Percentiles rank a stretch among this genome's conserved stretches.
Evolutionary conservation across 2,797 vertebrate genomes (phyloP).

Genomic region (Phoebastria nigripes): DNA sequence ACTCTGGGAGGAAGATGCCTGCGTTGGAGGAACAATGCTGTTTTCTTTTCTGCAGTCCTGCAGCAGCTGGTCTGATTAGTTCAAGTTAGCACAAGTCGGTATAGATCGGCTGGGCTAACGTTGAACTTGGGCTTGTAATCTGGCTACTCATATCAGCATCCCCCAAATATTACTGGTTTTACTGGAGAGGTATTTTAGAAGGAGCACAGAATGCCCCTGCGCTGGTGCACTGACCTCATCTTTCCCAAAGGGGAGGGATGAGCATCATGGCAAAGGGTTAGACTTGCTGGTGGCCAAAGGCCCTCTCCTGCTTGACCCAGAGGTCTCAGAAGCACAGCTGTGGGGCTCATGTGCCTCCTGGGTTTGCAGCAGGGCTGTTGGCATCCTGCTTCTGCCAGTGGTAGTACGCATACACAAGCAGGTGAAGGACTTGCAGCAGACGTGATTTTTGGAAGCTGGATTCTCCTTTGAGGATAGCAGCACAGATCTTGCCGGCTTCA

Average conservation of each 20-base stretch:
- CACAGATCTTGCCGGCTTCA: neutral
- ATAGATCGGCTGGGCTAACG: neutral
- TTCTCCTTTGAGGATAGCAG: neutral
- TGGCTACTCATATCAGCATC: neutral
- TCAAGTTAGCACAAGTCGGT: neutral
- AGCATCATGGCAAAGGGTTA: neutral
- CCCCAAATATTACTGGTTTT: neutral
- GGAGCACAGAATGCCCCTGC: neutral
- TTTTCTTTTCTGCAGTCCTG: neutral
- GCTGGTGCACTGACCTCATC: neutral
- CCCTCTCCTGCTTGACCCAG: neutral
- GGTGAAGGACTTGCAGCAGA: neutral
- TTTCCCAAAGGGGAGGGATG: neutral
- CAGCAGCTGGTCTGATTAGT: neutral
- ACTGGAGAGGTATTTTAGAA: neutral
- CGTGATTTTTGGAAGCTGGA: neutral
- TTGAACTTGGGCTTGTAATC: neutral
- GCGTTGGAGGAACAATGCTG: neutral
- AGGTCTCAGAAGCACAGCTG: neutral
- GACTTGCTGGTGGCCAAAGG: neutral
- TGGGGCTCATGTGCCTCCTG: neutral
- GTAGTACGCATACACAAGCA: rapidly evolving
- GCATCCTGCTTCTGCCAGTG: neutral
- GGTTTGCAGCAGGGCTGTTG: neutral
- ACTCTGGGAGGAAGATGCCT: rapidly evolving